phyloP scores from a whole-genome alignment of 2,113 vertebrate genomes.

The Clarias magur region DNA sequence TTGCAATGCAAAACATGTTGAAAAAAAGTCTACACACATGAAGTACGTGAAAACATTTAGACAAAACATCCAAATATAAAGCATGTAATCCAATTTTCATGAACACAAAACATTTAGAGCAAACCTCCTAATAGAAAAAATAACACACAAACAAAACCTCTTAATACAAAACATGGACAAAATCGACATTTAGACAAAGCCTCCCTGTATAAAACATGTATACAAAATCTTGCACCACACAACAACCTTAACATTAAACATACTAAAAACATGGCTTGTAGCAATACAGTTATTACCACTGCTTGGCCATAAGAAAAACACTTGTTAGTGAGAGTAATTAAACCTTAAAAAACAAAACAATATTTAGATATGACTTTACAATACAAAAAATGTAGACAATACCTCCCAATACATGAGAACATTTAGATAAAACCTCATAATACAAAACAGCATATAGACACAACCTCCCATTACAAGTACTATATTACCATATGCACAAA shows the following conservation, averaged over 20 bases:
- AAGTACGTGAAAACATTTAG: too few species aligned
- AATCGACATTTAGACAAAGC: background rate
- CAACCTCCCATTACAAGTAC: background rate
- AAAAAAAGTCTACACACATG: background rate
- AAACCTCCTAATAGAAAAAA: background rate
- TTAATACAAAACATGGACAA: too few species aligned
- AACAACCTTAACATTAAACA: background rate
- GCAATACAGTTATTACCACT: too few species aligned
- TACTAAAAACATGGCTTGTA: background rate
- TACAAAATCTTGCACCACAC: background rate
- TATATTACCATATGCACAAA: background rate
- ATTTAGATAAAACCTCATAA: background rate
- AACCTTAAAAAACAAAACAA: background rate
- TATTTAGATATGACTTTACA: background rate
- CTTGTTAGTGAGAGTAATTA: too few species aligned
- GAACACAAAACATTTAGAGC: background rate
- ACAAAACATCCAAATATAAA: background rate
- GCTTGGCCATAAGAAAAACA: too few species aligned
- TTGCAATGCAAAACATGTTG: background rate
- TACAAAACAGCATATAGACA: background rate
- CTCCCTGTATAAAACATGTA: background rate
- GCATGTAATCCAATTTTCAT: too few species aligned
- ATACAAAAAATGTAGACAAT: background rate
- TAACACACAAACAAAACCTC: too few species aligned
- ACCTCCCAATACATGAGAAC: background rate